Base-by-base conservation (phyloP, 2,888 invertebrate genomes). In the Stomorhina lunata region DNA sequence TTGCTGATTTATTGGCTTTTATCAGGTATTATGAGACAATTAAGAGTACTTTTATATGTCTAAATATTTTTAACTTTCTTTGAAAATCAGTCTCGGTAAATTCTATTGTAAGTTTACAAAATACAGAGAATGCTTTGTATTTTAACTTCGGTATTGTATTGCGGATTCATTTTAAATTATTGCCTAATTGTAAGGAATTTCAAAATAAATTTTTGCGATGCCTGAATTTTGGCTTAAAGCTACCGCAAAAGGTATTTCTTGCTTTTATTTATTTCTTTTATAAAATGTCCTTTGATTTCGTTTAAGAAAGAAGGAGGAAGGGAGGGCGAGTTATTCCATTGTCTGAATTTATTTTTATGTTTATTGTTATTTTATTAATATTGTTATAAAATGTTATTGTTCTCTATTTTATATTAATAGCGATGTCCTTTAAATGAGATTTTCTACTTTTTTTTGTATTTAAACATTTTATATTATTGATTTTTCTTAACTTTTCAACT, bases 21-120 rank as follows among this genome's bases (percentile, higher is more conserved):
- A 66, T 75, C 59, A 69, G 53, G 53, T 71, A 76, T 76, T 81
- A 76, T 81, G 65, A 76, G 50, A 71, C 71, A 71, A 76, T 81
- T 59, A 37, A 10, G 37, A 37, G 12, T 3, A 71, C 69, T 80
- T 80, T 71, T 53, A 69, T 78, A 34, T 57, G 61, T 43, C 15
- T 45, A 59, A 40, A 55, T 4, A 22, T 55, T 55, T 32, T 10
- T 10, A 37, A 37, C n/a, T 55, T 32, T 32, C 55, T 55, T 32
- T 75, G n/a, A n/a, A n/a, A n/a, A 2, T 20, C 37, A 10, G 12
- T 37, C n/a, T 37, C 17, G 12, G n/a, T 34, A 34, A 37, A 27
- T 50, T 68, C 25, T 10, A 25, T 50, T 68, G 37, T 68, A 17
- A 37, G 12, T 2, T 45, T 65, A 15, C 55, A 55, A 55, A 29